These are phyloP conservation scores for Brenthis hecate DNA, from an alignment of 2,888 invertebrate species.

Conservation along the genomic window DNA sequence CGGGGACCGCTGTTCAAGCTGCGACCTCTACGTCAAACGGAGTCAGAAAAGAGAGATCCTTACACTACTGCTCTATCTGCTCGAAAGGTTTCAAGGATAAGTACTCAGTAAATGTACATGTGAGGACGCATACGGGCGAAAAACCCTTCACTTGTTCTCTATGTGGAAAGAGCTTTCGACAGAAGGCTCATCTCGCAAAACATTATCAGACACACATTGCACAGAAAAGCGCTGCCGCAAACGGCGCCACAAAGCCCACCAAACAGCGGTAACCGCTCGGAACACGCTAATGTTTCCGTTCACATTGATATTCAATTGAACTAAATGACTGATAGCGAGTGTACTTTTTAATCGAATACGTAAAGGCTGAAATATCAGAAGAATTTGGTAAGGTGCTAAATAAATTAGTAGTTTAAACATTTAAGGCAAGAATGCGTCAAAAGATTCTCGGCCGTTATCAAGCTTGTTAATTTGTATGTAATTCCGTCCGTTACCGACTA, in stretches of 20 bases:
- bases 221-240: slow-evolving; percentile 88
- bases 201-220: slow-evolving; percentile 96
- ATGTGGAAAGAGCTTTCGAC: slow-evolving; percentile 96
- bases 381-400: slow-evolving; percentile 80
- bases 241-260: slow-evolving; percentile 83
- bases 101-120: slow-evolving; percentile 98
- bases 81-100: slow-evolving; percentile 97
- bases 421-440: slow-evolving; percentile 57
- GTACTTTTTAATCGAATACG: slow-evolving; percentile 65
- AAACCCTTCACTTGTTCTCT: slow-evolving; percentile 97
- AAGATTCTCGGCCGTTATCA: slow-evolving; percentile 64
- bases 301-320: slow-evolving; percentile 72
- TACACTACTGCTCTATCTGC: slow-evolving; percentile 96
- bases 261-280: slow-evolving; percentile 75
- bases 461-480: slow-evolving; percentile 79
- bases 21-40: slow-evolving; percentile 86
- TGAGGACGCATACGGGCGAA: slow-evolving; percentile 98
- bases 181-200: slow-evolving; percentile 95
- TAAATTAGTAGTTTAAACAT: slow-evolving; percentile 69
- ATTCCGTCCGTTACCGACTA: slow-evolving; percentile 81
- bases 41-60: slow-evolving; percentile 91
- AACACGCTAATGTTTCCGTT: slow-evolving; percentile 38
- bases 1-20: slow-evolving; percentile 68
- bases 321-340: slow-evolving; percentile 62
- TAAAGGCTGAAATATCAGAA: slow-evolving; percentile 80